Conservation (phyloP, 2,797 vertebrate genomes). For the Sebastes itinus region DNA sequence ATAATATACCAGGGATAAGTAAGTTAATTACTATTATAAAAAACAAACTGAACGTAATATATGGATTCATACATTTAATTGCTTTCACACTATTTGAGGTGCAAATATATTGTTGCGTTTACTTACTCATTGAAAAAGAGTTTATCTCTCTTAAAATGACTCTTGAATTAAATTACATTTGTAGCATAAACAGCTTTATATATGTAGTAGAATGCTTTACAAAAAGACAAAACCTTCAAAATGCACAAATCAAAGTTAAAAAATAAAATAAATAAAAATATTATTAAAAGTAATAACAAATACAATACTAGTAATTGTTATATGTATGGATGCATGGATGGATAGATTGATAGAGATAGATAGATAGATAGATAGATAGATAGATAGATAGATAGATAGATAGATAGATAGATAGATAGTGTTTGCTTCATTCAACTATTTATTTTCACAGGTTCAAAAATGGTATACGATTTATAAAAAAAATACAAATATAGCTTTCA, state of each 20-base stretch:
- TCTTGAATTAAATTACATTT: background rate
- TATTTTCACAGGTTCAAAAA: background rate
- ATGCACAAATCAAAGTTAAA: background rate
- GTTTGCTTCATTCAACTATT: too few species aligned
- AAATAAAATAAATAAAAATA: background rate
- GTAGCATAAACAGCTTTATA: too few species aligned
- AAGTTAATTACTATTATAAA: background rate
- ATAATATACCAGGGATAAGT: background rate
- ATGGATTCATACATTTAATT: background rate
- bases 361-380: background rate
- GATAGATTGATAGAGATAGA: background rate
- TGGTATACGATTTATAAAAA: too few species aligned
- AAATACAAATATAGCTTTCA: background rate
- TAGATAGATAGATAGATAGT: too few species aligned
- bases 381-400: too few species aligned
- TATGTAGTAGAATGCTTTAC: background rate
- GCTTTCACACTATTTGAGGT: background rate
- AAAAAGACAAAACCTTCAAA: background rate
- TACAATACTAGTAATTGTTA: background rate
- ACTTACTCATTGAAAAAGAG: background rate
- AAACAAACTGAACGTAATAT: background rate
- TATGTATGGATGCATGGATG: too few species aligned
- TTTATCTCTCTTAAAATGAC: background rate
- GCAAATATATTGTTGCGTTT: background rate
- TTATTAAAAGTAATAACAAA: background rate